These are phyloP conservation scores for Limnothrissa miodon DNA, from an alignment of 2,113 vertebrate species.

Conservation along the genomic window DNA sequence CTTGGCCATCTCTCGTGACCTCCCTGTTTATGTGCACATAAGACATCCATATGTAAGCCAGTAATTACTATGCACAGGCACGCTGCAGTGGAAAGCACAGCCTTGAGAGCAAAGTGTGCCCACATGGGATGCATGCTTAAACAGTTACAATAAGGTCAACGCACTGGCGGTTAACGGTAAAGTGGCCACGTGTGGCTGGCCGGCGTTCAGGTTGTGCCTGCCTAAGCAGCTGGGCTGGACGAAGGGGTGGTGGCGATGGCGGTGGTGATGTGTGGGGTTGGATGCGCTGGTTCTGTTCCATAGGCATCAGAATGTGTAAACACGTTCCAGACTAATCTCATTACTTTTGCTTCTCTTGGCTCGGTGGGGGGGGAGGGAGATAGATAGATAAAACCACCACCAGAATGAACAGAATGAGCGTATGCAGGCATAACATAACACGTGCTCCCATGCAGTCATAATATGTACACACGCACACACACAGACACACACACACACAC, in stretches of 20 bases:
- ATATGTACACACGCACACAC: neutral
- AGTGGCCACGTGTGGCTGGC: neutral
- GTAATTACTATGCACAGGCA: neutral
- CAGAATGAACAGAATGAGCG: slow-evolving; percentile 21
- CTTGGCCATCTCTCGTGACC: neutral
- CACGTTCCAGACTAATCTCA: slow-evolving; percentile 66
- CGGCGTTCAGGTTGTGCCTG: neutral
- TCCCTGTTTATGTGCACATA: neutral
- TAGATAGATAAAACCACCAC: slow-evolving; percentile 28
- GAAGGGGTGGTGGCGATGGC: slow-evolving; percentile 2
- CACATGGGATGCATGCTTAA: neutral
- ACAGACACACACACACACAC: neutral
- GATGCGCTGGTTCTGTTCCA: slow-evolving; percentile 18
- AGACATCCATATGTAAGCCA: neutral
- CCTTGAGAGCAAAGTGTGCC: neutral
- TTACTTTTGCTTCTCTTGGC: slow-evolving; percentile 54
- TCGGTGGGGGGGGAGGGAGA: slow-evolving; percentile 57
- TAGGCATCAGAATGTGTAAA: slow-evolving; percentile 67
- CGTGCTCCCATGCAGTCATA: neutral
- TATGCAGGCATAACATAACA: slow-evolving; percentile 16
- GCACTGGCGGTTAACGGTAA: slow-evolving; percentile 21
- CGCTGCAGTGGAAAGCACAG: neutral
- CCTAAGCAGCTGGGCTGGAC: slow-evolving; percentile 46
- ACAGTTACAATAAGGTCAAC: neutral
- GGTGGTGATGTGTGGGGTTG: neutral